Conservation (phyloP, 2,113 vertebrate species). For the Carlito syrichta region DNA sequence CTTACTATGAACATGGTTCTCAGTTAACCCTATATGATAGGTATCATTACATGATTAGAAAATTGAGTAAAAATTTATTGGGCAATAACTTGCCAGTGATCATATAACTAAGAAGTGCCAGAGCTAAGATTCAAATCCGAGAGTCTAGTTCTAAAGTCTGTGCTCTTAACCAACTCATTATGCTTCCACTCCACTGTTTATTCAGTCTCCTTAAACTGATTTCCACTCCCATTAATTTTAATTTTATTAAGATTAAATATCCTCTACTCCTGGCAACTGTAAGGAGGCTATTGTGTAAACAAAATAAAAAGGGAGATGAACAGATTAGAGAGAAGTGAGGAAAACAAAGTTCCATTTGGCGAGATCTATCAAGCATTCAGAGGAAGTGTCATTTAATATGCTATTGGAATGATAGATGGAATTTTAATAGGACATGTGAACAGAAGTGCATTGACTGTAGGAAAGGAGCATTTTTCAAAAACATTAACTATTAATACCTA, state of each 20-base stretch:
- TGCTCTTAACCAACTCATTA: not conserved
- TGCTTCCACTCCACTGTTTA: not conserved
- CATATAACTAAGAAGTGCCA: not conserved
- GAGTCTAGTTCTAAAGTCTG: not conserved
- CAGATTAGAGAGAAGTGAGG: not conserved
- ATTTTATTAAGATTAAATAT: not conserved
- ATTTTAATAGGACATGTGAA: not conserved
- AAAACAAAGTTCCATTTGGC: not conserved
- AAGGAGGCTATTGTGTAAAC: not conserved
- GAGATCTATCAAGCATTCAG: not conserved
- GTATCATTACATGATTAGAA: not conserved
- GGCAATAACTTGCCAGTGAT: not conserved
- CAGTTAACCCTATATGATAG: not conserved
- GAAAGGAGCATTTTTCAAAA: not conserved
- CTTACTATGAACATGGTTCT: not conserved
- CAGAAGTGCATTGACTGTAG: not conserved
- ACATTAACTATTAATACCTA: constrained; percentile 1
- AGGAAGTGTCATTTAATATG: not conserved
- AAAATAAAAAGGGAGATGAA: not conserved
- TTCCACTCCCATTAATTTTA: not conserved
- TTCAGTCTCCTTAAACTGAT: not conserved
- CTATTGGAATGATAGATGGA: not conserved
- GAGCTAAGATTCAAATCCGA: not conserved
- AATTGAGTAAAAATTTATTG: not conserved
- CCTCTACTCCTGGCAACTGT: not conserved